Base-by-base conservation (phyloP, 2,888 invertebrate species). In the Halocaridina rubra region DNA sequence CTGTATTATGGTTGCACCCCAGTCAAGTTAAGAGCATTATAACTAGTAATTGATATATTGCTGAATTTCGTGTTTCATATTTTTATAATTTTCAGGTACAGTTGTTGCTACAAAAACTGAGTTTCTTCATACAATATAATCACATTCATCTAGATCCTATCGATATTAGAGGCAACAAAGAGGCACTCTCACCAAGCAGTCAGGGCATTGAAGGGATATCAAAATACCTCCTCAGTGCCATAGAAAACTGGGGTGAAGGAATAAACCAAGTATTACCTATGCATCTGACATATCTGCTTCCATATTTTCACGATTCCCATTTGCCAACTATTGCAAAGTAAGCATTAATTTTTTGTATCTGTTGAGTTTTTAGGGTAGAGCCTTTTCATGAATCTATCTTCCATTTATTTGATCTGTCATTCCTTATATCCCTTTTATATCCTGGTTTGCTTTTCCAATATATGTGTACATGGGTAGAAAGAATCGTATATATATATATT, bases 61-160 rank as follows among this genome's bases (percentile, higher is more conserved):
- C n/a, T n/a, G n/a, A n/a, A n/a, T n/a, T n/a, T n/a, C n/a, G n/a
- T n/a, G n/a, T n/a, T n/a, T n/a, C n/a, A n/a, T n/a, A n/a, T n/a
- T n/a, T n/a, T n/a, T n/a, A n/a, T n/a, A n/a, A n/a, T 1, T 24
- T 64, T 13, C 82, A 82, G 82, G 64, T 82, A 16, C 82, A 82
- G 72, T 71, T 82, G 4, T 71, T 82, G 13, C 69, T 82, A 46
- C 82, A 82, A 39, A 82, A 82, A 32, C 61, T 82, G 33, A 71
- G 82, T 19, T 59, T 30, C 27, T 69, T 46, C 1, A 33, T 71
- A 1, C 61, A 59, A 22, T 71, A 61, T 27, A 71, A 78, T 22
- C 53, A 72, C 16, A 82, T 29, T 30, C 19, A 24, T 61, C 13
- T 32, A 13, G 2, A 30, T 19, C 10, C 3, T 22, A n/a, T 30